Evolutionary conservation across 2,113 vertebrate genomes (phyloP).

Genomic region (Ageneiosus marmoratus): DNA sequence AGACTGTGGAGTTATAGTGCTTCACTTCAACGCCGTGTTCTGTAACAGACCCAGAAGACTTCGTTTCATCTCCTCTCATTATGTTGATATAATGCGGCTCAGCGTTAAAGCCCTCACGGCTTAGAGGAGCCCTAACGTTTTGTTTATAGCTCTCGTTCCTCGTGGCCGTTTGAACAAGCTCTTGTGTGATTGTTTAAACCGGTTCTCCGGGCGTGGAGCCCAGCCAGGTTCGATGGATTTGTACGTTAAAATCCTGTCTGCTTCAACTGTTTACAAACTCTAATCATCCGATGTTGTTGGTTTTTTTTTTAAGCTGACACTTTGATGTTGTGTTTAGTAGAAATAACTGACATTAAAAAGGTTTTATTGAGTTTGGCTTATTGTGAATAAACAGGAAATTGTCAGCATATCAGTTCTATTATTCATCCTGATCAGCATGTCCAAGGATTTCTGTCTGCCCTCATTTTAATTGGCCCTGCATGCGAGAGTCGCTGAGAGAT

Average conservation of each 20-base stretch:
- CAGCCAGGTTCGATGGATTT: conserved; percentile 59
- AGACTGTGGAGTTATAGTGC: not conserved
- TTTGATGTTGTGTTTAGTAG: conserved; percentile 22
- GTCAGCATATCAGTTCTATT: conserved; percentile 13
- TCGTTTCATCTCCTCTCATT: conserved; percentile 28
- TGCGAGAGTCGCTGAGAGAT: conserved; percentile 23
- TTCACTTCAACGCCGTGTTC: not conserved
- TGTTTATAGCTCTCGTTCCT: conserved; percentile 44
- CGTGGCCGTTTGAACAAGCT: conserved; percentile 33
- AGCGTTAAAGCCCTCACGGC: conserved; percentile 9
- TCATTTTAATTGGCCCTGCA: conserved; percentile 19
- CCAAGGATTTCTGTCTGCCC: conserved; percentile 16
- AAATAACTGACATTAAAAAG: conserved; percentile 5
- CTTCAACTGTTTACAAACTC: conserved; percentile 60
- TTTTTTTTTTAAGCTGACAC: conserved; percentile 7
- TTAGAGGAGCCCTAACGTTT: conserved; percentile 27
- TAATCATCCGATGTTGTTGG: conserved; percentile 44
- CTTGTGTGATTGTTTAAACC: conserved; percentile 45
- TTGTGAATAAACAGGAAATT: conserved; percentile 50
- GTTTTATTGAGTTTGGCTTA: conserved; percentile 40
- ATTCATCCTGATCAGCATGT: conserved; percentile 8
- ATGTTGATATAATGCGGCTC: conserved; percentile 24
- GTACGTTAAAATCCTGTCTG: conserved; percentile 70
- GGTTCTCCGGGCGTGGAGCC: conserved; percentile 55
- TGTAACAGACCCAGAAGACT: conserved; percentile 14